Base-by-base conservation (phyloP, 2,797 vertebrate species). In the Micrastur ruficollis region DNA sequence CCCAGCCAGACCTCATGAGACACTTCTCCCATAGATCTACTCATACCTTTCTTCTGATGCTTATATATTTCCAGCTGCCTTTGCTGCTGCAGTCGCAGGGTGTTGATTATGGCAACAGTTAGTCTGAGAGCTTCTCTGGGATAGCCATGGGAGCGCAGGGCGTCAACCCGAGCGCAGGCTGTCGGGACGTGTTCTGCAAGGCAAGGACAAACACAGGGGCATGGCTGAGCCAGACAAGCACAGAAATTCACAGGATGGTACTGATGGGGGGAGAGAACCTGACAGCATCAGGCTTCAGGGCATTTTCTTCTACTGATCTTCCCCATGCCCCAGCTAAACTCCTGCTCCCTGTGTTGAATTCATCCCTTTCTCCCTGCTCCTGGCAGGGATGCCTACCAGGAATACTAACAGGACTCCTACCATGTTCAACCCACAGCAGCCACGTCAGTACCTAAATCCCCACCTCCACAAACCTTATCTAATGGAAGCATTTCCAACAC, bases 21-120 rank as follows among this genome's bases (percentile, higher is more conserved):
- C 3, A 6, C 8, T 53, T 63, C 32, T 90, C 55, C 52, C 5
- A 1, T 3, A 55, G 34, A 16, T 49, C 81, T 84, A 75, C 40
- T 71, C 86, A 18, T 98, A 99, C 99, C 99, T 99, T 99, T 99
- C 98, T 99, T 99, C 97, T 99, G 99, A 98, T 99, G 99, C 96
- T 99, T 99, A 98, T 99, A 99, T 95, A 99, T 99, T 96, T 99
- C 99, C 98, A 99, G 98, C 92, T 99, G 99, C 47, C 99, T 98
- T 90, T 99, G 99, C 96, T 99, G 99, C 90, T 99, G 99, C 80
- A 99, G 98, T 65, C 99, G 98, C 84, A 99, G 98, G 5, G 99
- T 99, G 98, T 99, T 99, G 98, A 99, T 99, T 95, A 99, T 99
- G 96, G 99, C 99, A 31, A 99, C 99, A 0, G 99, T 99, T 85